A percentile compares a stretch with the other conserved stretches of the same genome.
Evolutionary conservation across 2,113 vertebrate species (phyloP).

Genomic region (Dissostichus mawsoni): DNA sequence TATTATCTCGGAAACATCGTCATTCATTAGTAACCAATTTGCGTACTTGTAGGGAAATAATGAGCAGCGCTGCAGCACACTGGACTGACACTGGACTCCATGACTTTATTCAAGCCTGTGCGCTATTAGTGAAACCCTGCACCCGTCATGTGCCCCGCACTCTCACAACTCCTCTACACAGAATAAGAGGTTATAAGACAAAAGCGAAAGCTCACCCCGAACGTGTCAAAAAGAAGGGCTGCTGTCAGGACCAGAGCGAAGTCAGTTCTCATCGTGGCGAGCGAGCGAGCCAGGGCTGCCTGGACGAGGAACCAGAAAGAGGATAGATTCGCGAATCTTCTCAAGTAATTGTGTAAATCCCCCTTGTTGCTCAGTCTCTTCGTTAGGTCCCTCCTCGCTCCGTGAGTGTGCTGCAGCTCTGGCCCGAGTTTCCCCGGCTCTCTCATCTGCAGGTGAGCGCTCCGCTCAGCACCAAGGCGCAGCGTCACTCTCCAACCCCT

Average conservation of each 20-base stretch:
- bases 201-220: slow-evolving; percentile 77
- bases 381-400: slow-evolving; percentile 55
- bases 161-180: slow-evolving; percentile 31
- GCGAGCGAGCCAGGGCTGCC: slow-evolving; percentile 66
- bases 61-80: slow-evolving; percentile 21
- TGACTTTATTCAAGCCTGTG: slow-evolving; percentile 47
- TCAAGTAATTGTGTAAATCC: slow-evolving; percentile 43
- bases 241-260: slow-evolving; percentile 79
- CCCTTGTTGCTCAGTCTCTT: slow-evolving; percentile 27
- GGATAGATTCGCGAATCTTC: slow-evolving; percentile 54
- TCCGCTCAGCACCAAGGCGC: slow-evolving; percentile 83
- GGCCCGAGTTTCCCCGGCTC: slow-evolving; percentile 75
- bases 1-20: background rate
- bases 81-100: slow-evolving; percentile 30
- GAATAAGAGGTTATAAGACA: background rate
- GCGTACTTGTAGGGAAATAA: slow-evolving; percentile 26
- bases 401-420: slow-evolving; percentile 68
- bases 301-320: slow-evolving; percentile 60
- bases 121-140: background rate
- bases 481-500: slow-evolving; percentile 84
- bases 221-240: slow-evolving; percentile 77
- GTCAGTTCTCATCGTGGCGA: slow-evolving; percentile 83
- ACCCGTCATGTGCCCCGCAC: background rate
- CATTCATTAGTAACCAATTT: slow-evolving; percentile 53
- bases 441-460: slow-evolving; percentile 84